Percentiles rank a stretch among this genome's conserved stretches.
Conservation (phyloP, 2,113 vertebrate species). For the Murina feae region DNA sequence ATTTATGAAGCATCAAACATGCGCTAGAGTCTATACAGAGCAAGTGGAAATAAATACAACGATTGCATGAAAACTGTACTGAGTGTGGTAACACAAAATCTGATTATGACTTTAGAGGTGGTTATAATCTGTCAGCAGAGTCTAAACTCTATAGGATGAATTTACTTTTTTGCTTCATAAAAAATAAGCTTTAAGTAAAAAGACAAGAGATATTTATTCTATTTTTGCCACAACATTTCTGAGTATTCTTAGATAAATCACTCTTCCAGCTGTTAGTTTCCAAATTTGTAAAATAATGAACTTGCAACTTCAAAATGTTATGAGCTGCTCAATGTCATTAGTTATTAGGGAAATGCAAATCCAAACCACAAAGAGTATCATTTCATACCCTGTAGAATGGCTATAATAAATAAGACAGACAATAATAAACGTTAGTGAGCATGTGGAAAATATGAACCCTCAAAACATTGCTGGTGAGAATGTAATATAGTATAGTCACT, state of each 20-base stretch:
- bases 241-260: not conserved
- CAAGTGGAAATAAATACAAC: not conserved
- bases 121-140: not conserved
- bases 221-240: not conserved
- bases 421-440: not conserved
- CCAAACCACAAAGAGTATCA: not conserved
- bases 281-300: constrained; percentile 18
- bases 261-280: not conserved
- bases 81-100: not conserved
- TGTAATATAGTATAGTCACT: not conserved
- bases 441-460: not conserved
- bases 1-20: not conserved
- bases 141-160: not conserved
- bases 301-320: not conserved
- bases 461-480: not conserved
- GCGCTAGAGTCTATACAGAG: not conserved
- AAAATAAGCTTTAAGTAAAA: not conserved
- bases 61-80: not conserved
- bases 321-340: not conserved
- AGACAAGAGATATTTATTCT: not conserved
- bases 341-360: not conserved
- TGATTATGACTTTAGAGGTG: not conserved
- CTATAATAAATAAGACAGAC: not conserved
- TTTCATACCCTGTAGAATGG: not conserved
- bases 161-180: not conserved